Percentiles rank a stretch among this genome's conserved stretches.
These are phyloP conservation scores for Corydoras sp. DNA, from an alignment of 2,113 vertebrate genomes.

Conservation along the genomic window DNA sequence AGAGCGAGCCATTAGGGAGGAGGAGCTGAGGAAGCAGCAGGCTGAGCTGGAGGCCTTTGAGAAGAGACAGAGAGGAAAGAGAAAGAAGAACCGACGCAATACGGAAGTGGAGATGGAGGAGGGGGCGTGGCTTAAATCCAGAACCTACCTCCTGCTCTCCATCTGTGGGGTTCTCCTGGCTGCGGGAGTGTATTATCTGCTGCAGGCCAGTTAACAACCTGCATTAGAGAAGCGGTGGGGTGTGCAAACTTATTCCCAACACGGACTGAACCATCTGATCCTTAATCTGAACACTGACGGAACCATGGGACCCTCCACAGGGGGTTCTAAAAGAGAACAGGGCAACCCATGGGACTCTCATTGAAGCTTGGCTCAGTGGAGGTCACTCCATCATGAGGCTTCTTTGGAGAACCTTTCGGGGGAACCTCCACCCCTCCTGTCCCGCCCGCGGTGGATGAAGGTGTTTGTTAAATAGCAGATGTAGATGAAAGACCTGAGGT, in stretches of 20 bases:
- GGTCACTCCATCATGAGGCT: too few relatives aligned
- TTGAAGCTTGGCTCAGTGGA: too few relatives aligned
- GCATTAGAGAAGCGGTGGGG: not conserved
- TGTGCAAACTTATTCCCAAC: not conserved
- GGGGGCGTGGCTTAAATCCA: constrained; percentile 73
- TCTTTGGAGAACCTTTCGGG: too few relatives aligned
- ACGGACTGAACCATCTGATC: too few relatives aligned
- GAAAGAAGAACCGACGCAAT: constrained; percentile 77
- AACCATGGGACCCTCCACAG: too few relatives aligned
- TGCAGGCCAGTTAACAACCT: constrained; percentile 29
- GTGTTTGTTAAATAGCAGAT: too few relatives aligned
- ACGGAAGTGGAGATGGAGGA: constrained; percentile 70
- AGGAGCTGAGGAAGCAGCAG: constrained; percentile 84
- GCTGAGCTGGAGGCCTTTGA: constrained; percentile 93
- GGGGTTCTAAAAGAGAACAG: too few relatives aligned
- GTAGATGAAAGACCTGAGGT: too few relatives aligned
- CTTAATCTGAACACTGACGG: too few relatives aligned
- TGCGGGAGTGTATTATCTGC: constrained; percentile 71
- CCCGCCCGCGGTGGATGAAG: too few relatives aligned
- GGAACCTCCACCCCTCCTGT: too few relatives aligned
- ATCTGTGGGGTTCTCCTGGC: constrained; percentile 64
- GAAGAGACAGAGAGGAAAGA: constrained; percentile 84
- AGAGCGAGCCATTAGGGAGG: constrained; percentile 77
- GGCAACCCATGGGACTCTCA: too few relatives aligned
- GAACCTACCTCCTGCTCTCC: constrained; percentile 64